Conservation (phyloP, 1,140 invertebrate species). For the Amyelois transitella region DNA sequence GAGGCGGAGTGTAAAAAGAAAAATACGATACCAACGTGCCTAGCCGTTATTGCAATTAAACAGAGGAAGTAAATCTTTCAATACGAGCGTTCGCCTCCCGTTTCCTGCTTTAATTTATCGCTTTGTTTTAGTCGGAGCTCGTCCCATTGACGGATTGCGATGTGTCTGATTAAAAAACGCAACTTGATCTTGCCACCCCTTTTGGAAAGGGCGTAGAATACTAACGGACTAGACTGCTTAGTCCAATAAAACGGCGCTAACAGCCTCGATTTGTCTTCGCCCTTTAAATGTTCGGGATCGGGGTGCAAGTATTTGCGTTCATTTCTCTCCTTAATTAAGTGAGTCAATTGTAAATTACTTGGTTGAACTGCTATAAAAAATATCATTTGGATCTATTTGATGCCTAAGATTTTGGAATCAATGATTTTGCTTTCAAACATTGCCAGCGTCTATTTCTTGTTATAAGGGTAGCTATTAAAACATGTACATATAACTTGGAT, state of each 20-base stretch:
- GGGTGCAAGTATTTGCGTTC: background rate
- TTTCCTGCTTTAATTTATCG: conserved; percentile 70
- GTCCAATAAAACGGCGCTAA: conserved; percentile 11
- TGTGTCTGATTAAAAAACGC: conserved; percentile 70
- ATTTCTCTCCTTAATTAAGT: background rate
- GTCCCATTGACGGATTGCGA: conserved; percentile 69
- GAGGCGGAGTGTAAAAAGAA: conserved; percentile 73
- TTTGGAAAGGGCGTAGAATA: conserved; percentile 22
- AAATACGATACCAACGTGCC: conserved; percentile 74
- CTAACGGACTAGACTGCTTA: conserved; percentile 16
- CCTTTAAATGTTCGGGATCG: background rate
- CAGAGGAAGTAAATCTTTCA: conserved; percentile 75
- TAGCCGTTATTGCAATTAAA: conserved; percentile 75
- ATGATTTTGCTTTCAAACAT: too few species aligned
- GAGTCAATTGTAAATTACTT: background rate
- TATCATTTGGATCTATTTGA: too few species aligned
- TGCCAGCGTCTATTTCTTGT: too few species aligned
- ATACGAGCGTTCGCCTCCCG: conserved; percentile 68
- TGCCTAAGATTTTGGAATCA: too few species aligned
- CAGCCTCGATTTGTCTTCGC: background rate
- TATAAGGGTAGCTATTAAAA: too few species aligned
- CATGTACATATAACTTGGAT: too few species aligned
- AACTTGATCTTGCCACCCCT: conserved; percentile 42
- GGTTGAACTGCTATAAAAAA: background rate
- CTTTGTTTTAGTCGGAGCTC: conserved; percentile 67